These are phyloP conservation scores for Cygnus atratus DNA, from an alignment of 2,113 vertebrate species.

Conservation along the genomic window DNA sequence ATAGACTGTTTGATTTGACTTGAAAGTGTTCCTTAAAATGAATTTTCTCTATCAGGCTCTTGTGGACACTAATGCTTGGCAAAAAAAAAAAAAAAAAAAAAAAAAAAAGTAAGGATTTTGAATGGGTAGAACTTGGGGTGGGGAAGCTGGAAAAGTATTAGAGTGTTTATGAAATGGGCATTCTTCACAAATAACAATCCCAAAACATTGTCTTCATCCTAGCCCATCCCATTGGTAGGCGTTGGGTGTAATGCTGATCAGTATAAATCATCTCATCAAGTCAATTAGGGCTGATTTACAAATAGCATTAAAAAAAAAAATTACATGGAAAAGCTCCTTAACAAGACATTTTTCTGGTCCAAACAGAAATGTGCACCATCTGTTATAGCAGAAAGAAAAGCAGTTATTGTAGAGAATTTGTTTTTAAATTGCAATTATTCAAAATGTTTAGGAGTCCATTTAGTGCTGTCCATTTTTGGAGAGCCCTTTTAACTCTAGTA, in stretches of 20 bases:
- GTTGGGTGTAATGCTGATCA: rapidly evolving
- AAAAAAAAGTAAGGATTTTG: neutral
- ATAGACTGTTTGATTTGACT: neutral
- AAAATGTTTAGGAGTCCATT: neutral
- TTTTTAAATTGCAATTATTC: neutral
- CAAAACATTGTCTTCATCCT: neutral
- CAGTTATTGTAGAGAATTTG: neutral
- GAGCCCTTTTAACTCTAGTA: neutral
- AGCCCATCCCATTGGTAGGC: rapidly evolving
- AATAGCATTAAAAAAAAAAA: neutral
- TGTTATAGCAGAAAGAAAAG: neutral
- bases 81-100: neutral
- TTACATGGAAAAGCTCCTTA: neutral
- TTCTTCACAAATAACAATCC: neutral
- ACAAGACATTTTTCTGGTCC: neutral
- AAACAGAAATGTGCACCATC: neutral
- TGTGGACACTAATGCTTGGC: neutral
- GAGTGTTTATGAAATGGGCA: neutral
- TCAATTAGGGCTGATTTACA: neutral
- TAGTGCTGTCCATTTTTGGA: neutral
- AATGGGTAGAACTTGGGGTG: neutral
- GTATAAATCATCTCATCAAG: neutral
- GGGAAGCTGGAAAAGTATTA: neutral
- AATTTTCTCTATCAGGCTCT: neutral
- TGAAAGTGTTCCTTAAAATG: neutral